phyloP scores from a whole-genome alignment of 1,140 invertebrate genomes.

The Tetramorium alpestre region DNA sequence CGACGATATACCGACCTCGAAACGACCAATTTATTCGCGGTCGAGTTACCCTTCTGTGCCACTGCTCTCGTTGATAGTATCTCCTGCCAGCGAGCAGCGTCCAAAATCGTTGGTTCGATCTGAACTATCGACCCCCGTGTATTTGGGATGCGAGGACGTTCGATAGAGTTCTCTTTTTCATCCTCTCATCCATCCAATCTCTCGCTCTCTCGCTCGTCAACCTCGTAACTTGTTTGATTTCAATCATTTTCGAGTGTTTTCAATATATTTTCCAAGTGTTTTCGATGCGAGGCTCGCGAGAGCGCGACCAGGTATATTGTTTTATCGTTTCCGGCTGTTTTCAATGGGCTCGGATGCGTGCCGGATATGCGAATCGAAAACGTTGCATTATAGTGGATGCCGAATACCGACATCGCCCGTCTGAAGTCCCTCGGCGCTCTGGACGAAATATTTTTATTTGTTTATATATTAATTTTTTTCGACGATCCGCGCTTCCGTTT shows the following conservation, averaged over 20 bases:
- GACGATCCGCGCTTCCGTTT: slow-evolving; percentile 1
- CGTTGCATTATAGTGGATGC: slow-evolving; percentile 58
- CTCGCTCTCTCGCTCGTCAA: slow-evolving; percentile 35
- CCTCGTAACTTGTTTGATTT: slow-evolving; percentile 74
- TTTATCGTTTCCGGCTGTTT: slow-evolving; percentile 72
- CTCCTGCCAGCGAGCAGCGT: slow-evolving; percentile 45
- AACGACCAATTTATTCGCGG: slow-evolving; percentile 63
- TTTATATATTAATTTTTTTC: not conserved
- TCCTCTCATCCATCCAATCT: slow-evolving; percentile 11
- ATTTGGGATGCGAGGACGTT: not conserved
- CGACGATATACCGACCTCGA: slow-evolving; percentile 37
- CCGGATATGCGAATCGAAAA: slow-evolving; percentile 68
- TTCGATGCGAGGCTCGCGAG: slow-evolving; percentile 35
- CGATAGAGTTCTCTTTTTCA: slow-evolving; percentile 38
- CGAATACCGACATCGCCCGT: slow-evolving; percentile 9
- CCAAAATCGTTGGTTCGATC: slow-evolving; percentile 61
- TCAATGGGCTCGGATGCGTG: slow-evolving; percentile 57
- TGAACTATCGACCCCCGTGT: slow-evolving; percentile 25
- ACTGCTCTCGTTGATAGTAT: slow-evolving; percentile 63
- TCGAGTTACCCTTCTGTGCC: slow-evolving; percentile 61
- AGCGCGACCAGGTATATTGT: slow-evolving; percentile 65
- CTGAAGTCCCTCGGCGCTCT: slow-evolving; percentile 33
- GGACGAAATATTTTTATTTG: slow-evolving; percentile 55
- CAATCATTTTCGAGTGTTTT: slow-evolving; percentile 75
- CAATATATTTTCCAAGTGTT: slow-evolving; percentile 73